These are phyloP conservation scores for Leptoclinus maculatus DNA, from an alignment of 2,797 vertebrate species.

Conservation along the genomic window DNA sequence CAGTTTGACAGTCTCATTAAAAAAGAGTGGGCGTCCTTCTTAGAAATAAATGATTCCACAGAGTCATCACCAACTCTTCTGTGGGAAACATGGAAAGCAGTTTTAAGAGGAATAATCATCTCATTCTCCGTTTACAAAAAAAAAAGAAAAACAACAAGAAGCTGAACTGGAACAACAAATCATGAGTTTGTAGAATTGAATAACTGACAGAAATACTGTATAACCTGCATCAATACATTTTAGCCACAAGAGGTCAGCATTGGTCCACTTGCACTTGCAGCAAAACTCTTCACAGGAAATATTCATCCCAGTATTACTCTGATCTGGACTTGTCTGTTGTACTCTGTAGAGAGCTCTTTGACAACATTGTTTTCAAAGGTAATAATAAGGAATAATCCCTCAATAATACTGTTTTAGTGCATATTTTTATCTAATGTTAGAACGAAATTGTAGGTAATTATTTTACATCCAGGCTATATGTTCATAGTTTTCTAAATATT, in stretches of 20 bases:
- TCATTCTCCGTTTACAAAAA: no score
- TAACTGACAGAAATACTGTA: neutral
- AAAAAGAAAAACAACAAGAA: no score
- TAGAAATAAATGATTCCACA: no score
- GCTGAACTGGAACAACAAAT: no score
- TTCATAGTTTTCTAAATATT: neutral
- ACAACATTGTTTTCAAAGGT: neutral
- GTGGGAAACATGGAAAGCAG: no score
- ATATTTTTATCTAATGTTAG: neutral
- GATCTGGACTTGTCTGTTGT: neutral
- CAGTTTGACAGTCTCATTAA: no score
- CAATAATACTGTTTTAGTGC: neutral
- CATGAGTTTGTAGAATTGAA: no score
- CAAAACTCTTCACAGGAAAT: neutral
- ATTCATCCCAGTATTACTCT: neutral
- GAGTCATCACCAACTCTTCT: no score
- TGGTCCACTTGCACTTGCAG: neutral
- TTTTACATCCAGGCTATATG: neutral
- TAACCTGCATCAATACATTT: neutral
- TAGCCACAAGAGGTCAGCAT: slow-evolving; percentile 48
- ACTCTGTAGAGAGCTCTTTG: no score
- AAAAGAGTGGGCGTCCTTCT: no score
- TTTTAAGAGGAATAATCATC: no score
- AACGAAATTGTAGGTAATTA: neutral
- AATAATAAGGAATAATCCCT: neutral